A percentile compares a stretch with the other conserved stretches of the same genome.
phyloP scores from a whole-genome alignment of 2,797 vertebrate genomes.

The Vespertilio murinus region DNA sequence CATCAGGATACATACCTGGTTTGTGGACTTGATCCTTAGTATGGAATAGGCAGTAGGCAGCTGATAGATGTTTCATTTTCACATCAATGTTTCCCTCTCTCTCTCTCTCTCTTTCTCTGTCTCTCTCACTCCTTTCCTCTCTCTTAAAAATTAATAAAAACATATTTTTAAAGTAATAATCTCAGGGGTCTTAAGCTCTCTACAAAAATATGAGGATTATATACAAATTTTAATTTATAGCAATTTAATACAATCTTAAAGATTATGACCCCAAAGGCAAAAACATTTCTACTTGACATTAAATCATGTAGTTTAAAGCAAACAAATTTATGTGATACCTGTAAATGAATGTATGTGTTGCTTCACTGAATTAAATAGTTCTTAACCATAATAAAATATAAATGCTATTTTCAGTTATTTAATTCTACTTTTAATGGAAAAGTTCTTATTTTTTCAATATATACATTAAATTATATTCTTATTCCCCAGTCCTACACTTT shows the following conservation, averaged over 20 bases:
- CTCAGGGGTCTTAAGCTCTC: neutral
- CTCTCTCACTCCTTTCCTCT: neutral
- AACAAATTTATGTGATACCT: neutral
- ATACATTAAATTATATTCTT: neutral
- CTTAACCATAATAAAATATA: neutral
- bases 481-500: neutral
- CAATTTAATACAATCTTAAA: neutral
- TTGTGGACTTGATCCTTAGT: neutral
- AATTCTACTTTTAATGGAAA: neutral
- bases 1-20: neutral
- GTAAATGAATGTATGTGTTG: neutral
- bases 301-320: neutral
- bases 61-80: neutral
- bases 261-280: neutral
- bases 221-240: slow-evolving; percentile 9
- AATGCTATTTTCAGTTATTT: neutral
- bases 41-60: neutral
- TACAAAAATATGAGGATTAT: neutral
- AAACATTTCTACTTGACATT: neutral
- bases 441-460: neutral
- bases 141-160: neutral
- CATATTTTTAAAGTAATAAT: neutral
- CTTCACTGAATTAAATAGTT: neutral
- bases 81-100: neutral
- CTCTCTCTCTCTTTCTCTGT: neutral